A percentile compares a stretch with the other conserved stretches of the same genome.
phyloP scores from a whole-genome alignment of 2,888 invertebrate species.

The Mimachlamys varia region DNA sequence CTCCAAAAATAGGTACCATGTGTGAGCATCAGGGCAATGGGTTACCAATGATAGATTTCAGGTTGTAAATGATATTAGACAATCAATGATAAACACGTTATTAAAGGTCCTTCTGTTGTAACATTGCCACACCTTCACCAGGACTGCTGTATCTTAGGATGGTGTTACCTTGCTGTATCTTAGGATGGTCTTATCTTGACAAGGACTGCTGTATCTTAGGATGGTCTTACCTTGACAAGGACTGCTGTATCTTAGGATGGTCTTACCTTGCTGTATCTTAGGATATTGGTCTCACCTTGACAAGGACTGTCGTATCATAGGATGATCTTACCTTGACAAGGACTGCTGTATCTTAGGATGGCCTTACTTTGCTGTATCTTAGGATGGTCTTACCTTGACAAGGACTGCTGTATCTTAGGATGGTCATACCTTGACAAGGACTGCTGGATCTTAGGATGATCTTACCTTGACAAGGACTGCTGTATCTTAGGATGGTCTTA shows the following conservation, averaged over 20 bases:
- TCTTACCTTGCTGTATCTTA: slow-evolving; percentile 68
- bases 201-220: slow-evolving; percentile 71
- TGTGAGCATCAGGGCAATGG: too few relatives aligned
- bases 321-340: slow-evolving; percentile 71
- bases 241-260: slow-evolving; percentile 72
- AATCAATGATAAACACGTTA: too few relatives aligned
- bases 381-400: slow-evolving; percentile 74
- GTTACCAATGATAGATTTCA: too few relatives aligned
- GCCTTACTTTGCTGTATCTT: too few relatives aligned
- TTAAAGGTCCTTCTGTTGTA: too few relatives aligned
- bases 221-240: slow-evolving; percentile 72
- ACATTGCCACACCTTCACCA: slow-evolving; percentile 65
- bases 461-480: slow-evolving; percentile 71
- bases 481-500: slow-evolving; percentile 72
- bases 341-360: slow-evolving; percentile 70
- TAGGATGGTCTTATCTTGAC: too few relatives aligned
- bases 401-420: slow-evolving; percentile 69
- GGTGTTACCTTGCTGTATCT: too few relatives aligned
- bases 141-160: slow-evolving; percentile 68
- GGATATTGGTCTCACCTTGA: slow-evolving; percentile 72
- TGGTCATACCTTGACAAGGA: slow-evolving; percentile 73
- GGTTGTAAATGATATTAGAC: too few relatives aligned
- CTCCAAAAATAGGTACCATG: too few relatives aligned
- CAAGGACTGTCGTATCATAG: slow-evolving; percentile 71
- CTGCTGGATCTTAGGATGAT: slow-evolving; percentile 70